Conservation (phyloP, 2,113 vertebrate species). For the Clarias magur region DNA sequence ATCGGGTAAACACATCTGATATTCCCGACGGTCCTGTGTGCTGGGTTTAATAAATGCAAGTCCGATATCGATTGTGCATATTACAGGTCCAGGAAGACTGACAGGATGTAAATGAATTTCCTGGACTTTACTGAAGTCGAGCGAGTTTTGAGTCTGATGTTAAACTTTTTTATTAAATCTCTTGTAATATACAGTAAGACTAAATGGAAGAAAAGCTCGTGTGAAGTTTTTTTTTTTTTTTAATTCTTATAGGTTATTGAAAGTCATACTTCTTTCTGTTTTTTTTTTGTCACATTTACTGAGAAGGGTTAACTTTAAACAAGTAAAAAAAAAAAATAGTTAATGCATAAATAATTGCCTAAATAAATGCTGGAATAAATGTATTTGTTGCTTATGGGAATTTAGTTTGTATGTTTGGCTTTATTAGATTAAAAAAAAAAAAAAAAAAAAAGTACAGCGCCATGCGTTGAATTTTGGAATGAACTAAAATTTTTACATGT, state of each 20-base stretch:
- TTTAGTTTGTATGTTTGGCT: neutral
- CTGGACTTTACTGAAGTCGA: constrained; percentile 1
- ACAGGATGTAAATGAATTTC: constrained; percentile 23
- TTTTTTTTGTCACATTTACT: neutral
- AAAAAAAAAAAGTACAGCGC: too few relatives aligned
- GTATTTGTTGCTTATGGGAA: neutral
- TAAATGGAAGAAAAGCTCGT: neutral
- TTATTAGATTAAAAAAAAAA: too few relatives aligned
- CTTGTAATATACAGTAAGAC: neutral
- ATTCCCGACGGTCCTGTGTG: constrained; percentile 1
- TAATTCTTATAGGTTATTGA: neutral
- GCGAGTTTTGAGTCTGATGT: neutral
- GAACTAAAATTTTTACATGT: too few relatives aligned
- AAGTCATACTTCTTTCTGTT: too few relatives aligned
- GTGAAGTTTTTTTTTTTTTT: neutral
- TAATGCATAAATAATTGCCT: neutral
- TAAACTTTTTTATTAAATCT: neutral
- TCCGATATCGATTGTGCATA: constrained; percentile 8
- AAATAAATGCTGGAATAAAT: neutral
- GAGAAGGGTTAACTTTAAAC: neutral
- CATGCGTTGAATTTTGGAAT: too few relatives aligned
- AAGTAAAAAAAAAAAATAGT: neutral
- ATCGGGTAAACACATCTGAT: constrained; percentile 29
- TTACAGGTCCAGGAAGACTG: neutral
- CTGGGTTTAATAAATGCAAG: constrained; percentile 21